Evolutionary conservation across 2,888 invertebrate genomes (phyloP).

Genomic region (Nephrotoma flavescens): DNA sequence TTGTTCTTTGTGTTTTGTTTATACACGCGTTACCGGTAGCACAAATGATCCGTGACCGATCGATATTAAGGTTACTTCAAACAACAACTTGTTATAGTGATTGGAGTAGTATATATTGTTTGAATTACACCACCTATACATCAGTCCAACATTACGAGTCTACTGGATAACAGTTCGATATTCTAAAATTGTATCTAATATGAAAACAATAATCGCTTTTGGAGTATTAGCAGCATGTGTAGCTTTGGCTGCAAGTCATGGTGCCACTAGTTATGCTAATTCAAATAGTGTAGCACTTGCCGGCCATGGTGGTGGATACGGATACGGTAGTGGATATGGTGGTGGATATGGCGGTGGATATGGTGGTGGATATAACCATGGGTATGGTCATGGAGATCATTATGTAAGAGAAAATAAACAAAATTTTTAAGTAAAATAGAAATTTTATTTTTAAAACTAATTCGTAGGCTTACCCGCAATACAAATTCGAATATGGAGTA

Average conservation of each 20-base stretch:
- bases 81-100: neutral
- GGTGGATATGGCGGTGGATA: constrained; percentile 7
- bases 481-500: constrained; percentile 34
- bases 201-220: neutral
- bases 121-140: neutral
- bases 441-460: neutral
- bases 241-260: neutral
- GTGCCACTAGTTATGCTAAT: neutral
- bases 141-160: neutral
- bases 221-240: neutral
- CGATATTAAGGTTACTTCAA: neutral
- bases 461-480: constrained; percentile 29
- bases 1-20: neutral
- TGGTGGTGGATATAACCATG: constrained; percentile 8
- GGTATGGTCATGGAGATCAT: neutral
- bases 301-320: constrained; percentile 12
- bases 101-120: neutral
- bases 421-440: neutral
- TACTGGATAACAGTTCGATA: neutral
- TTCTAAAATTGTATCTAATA: neutral
- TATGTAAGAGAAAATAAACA: neutral
- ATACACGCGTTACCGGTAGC: neutral
- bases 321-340: constrained; percentile 6
- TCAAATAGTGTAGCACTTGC: neutral
- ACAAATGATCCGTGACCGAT: neutral